Percentiles rank a stretch among this genome's conserved stretches.
phyloP scores from a whole-genome alignment of 2,113 vertebrate species.

The Seriola aureovittata region DNA sequence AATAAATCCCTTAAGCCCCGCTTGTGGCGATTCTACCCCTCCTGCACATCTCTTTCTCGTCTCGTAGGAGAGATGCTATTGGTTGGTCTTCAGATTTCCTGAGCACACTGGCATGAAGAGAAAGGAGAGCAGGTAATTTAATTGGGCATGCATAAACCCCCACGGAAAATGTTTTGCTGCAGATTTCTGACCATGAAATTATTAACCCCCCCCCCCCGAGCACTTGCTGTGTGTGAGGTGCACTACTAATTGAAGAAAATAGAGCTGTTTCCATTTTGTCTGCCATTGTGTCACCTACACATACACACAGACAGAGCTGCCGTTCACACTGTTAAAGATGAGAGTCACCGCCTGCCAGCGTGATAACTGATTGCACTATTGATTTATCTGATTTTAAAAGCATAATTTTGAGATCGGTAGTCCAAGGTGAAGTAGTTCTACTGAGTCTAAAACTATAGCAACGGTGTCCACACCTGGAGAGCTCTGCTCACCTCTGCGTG shows the following conservation, averaged over 20 bases:
- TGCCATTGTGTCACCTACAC: not conserved
- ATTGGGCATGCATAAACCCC: not conserved
- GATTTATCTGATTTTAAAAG: not conserved
- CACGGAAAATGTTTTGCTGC: not conserved
- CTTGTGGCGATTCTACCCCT: not conserved
- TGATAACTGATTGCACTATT: not conserved
- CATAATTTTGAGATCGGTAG: not conserved
- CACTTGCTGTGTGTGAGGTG: not conserved
- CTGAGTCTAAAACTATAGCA: not conserved
- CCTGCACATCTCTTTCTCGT: slow-evolving; percentile 8
- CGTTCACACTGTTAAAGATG: not conserved
- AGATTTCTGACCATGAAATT: not conserved
- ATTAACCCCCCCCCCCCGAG: not conserved
- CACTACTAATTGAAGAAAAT: slow-evolving; percentile 2
- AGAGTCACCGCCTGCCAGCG: not conserved
- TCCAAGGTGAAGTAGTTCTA: not conserved
- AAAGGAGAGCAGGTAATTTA: not conserved
- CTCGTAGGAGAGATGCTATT: not conserved
- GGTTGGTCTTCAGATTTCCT: slow-evolving; percentile 11
- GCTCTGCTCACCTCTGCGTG: not conserved
- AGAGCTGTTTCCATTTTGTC: not conserved
- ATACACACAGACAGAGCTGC: not conserved
- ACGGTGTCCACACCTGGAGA: not conserved
- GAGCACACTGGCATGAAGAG: not conserved
- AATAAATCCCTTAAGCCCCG: slow-evolving; percentile 15